Base-by-base conservation (phyloP, 2,888 invertebrate genomes). In the Phlogophora meticulosa region DNA sequence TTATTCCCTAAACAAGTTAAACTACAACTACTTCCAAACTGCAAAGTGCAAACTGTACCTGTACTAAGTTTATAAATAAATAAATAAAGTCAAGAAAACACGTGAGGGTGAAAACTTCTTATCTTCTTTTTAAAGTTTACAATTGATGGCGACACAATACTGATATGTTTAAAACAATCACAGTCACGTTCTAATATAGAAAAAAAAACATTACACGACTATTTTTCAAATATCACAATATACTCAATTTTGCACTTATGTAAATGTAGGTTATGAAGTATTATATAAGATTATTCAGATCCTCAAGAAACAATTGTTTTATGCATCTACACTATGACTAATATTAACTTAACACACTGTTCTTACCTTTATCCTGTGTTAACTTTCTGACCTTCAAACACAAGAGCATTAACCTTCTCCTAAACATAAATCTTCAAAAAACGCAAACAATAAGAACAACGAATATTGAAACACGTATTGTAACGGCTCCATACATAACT, bases 1-100 rank as follows among this genome's bases (percentile, higher is more conserved):
- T 34, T 75, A 67, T 57, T 75, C 76, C 72, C 69, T 69, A 40
- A 69, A 48, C 76, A 69, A 76, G 68, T 76, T 68, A 59, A 76
- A 67, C 17, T 51, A 15, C 15, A 56, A 68, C 58, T 49, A 49
- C 76, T 58, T 28, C 40, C 32, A 53, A 68, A 43, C 52, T 69
- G 42, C 20, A 48, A 69, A 68, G 69, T 74, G 70, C 67, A 66
- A 67, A 74, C 42, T 40, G 45, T 43, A 28, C 28, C 28, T 28
- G n/a, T n/a, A 43, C 42, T 38, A 55, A 58, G 48, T 72, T 76
- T 58, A 38, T 24, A 58, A 58, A 76, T 72, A 72, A 69, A 72
- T 76, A 55, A 36, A 74, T 68, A 68, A 32, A 11, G 28, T 38
- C 28, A 51, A 42, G 56, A 52, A 46, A 49, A 55, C 48, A 69